Percentiles rank a stretch among this genome's conserved stretches.
Evolutionary conservation across 2,113 vertebrate species (phyloP).

Genomic region (Centropus unirufus): DNA sequence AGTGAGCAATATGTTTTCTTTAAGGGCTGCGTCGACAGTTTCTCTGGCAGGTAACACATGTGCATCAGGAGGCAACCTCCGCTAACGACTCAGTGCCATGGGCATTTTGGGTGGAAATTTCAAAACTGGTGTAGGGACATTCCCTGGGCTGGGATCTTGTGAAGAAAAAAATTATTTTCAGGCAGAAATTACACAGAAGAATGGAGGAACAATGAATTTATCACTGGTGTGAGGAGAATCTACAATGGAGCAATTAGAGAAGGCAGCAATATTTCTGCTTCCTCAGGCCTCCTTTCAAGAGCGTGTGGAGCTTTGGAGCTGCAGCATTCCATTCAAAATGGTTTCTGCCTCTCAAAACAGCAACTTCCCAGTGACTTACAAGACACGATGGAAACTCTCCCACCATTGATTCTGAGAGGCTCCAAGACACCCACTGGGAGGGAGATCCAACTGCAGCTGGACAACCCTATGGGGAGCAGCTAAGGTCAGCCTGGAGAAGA

Average conservation of each 20-base stretch:
- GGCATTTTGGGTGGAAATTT: not conserved
- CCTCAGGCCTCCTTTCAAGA: not conserved
- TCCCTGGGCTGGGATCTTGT: not conserved
- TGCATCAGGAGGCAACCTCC: not conserved
- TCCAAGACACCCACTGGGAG: not conserved
- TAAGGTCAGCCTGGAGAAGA: too few species aligned
- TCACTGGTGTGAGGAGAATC: not conserved
- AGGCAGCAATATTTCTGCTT: not conserved
- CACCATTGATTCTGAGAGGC: not conserved
- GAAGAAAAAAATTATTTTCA: not conserved
- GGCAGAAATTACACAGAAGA: not conserved
- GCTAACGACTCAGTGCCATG: not conserved
- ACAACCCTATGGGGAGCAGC: too few species aligned
- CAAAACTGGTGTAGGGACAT: not conserved
- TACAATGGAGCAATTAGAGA: not conserved
- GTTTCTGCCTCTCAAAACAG: not conserved
- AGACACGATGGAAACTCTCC: not conserved
- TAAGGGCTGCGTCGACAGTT: not conserved
- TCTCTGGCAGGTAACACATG: not conserved
- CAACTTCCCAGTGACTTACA: not conserved
- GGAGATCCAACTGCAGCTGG: not conserved
- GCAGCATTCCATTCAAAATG: not conserved
- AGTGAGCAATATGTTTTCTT: not conserved
- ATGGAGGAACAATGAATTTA: not conserved
- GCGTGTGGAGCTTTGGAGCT: not conserved